Base-by-base conservation (phyloP, 2,888 invertebrate species). In the Cephus sareptanus region DNA sequence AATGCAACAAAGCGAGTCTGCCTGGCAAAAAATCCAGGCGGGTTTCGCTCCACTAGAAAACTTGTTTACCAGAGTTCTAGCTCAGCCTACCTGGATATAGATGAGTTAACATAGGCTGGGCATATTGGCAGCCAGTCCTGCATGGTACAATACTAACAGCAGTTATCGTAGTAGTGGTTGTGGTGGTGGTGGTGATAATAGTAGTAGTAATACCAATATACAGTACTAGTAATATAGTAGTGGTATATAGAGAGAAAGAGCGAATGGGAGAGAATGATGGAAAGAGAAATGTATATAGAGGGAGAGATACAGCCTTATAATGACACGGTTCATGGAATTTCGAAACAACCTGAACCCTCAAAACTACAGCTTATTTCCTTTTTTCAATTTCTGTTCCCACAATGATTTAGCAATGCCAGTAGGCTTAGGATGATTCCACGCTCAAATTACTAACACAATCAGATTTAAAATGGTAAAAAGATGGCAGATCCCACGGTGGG, bases 1-100 rank as follows among this genome's bases (percentile, higher is more conserved):
- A 81, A 83, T 74, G 81, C 79, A 83, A 83, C 82, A 83, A 78
- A 84, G 82, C 80, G 78, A 83, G 79, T 77, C 76, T 79, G 74
- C 79, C 69, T 80, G 81, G 79, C 77, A 79, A 81, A 79, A 56
- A 82, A 80, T 35, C 77, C 75, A 74, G 68, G 78, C 78, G 78
- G 75, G 79, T 79, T 79, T 77, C 75, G 75, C 56, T 76, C 31
- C 75, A 73, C 33, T 74, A 76, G 78, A 82, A 76, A 81, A 77
- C 79, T 79, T 56, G 56, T 56, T 56, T 56, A 23, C 56, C 23
- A 56, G 56, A 56, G 56, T 56, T 56, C 23, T 56, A 56, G 56
- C 56, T 23, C 56, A 9, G 56, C 23, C 56, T 56, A 56, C 56
- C 56, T 56, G 56, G 23, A 23, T 56, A 56, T 56, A 56, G 56